Base-by-base conservation (phyloP, 2,888 invertebrate species). In the Oscheius sp. region DNA sequence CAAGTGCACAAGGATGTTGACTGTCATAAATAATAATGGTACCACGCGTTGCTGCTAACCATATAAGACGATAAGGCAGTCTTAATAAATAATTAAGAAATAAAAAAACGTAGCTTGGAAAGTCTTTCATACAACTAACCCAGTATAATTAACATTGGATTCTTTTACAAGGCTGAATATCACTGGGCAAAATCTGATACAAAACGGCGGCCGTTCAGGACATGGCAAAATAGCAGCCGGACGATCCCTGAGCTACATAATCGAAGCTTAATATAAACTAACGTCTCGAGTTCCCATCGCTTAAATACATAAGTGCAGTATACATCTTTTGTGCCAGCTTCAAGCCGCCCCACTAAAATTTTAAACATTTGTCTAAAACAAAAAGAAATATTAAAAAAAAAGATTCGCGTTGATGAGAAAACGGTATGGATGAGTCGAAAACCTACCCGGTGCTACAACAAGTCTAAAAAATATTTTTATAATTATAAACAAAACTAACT, bases 1-100 rank as follows among this genome's bases (percentile, higher is more conserved):
- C 94, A 89, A 96, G 92, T 0, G 95, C 95, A 46, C 92, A 90
- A 2, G 90, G 88, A 87, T 94, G 94, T 89, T 95, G 94, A 0
- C 95, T 95, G 87, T 96, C 95, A 88, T 94, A 95, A 52, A 96
- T 90, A 72, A 94, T 91, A 43, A 99, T 92, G 0, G 89, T 86
- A 84, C 93, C 93, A 83, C 93, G 93, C 0, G 96, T 95, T 23
- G 94, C 95, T 16, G 97, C 93, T 0, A 97, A 97, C 89, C 96
- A 94, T 72, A 99, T 91, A 91, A 94, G 92, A 75, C 97, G 92
- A 88, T 93, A 94, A 0, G 93, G 93, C 53, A 93, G 89, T 13
- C 92, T 88, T 49, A 68, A 85, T 75, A 49, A 49, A 27, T 35
- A 61, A 61, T 18, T 9, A 7, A 18, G 21, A 25, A 41, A 29